Evolutionary conservation across 92 coral and sea anemone species (phyloP), one percentile per base, ranked within the genome.

Genomic region (Heteractis magnifica): DNA sequence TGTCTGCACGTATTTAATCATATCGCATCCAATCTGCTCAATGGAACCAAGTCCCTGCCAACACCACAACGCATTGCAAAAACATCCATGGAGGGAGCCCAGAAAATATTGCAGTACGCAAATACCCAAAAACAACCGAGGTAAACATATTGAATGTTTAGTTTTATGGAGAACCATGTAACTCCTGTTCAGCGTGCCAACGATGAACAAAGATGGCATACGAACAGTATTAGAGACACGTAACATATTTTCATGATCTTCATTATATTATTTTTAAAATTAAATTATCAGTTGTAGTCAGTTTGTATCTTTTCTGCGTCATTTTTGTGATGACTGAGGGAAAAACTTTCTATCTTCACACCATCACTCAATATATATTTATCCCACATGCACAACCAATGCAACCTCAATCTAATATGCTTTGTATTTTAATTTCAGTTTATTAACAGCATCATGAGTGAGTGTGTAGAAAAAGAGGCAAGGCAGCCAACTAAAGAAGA

Each of bases 1-100:
- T n/a, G n/a, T n/a, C n/a, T n/a, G n/a, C 90, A 89, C 53, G 71
- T 90, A 4, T 82, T 90, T 59, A 85, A 91, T 52, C 89, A 91
- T 76, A 55, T 84, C 41, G 82, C 87, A 19, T 8, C 59, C 65
- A 85, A 75, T 56, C 79, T 90, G 34, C 56, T 90, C 72, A 48
- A 56, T 12, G 90, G 93, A 8, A 13, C 26, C 49, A 82, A 90
- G 53, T 88, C 93, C 21, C 80, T 52, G 18, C 76, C 87, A 62
- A 77, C 86, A 53, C 65, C 92, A 2, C 75, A 20, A n/a, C 52
- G 81, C 49, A 81, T 86, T 41, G 7, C 51, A 14, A 68, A 73
- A 14, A 48, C 62, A 56, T 80, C 89, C 4, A 87, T 86, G 12
- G 51, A 80, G 41, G 55, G 65, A 44, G 90, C 90, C 21, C 74